A percentile compares a stretch with the other conserved stretches of the same genome.
Conservation (phyloP, 1,140 invertebrate genomes). For the Caerostris extrusa region DNA sequence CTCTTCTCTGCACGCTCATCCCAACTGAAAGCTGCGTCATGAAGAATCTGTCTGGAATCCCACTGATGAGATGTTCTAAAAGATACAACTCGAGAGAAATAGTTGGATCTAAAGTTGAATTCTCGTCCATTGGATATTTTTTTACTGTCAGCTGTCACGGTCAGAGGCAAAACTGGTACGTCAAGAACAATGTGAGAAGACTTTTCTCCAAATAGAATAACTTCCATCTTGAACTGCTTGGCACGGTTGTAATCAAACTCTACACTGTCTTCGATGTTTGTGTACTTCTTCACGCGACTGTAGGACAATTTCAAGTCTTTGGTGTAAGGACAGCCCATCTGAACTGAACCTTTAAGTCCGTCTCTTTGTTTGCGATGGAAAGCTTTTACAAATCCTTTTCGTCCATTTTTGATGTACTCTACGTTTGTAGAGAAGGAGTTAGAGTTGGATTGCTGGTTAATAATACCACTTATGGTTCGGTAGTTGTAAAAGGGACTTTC, state of each 20-base stretch:
- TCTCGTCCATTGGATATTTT: slow-evolving; percentile 40
- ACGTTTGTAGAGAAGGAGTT: slow-evolving; percentile 31
- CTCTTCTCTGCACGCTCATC: slow-evolving; percentile 45
- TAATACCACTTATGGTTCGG: slow-evolving; percentile 67
- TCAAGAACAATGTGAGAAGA: slow-evolving; percentile 60
- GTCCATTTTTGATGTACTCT: slow-evolving; percentile 44
- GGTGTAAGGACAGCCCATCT: slow-evolving; percentile 45
- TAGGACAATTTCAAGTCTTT: slow-evolving; percentile 61
- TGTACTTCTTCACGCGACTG: slow-evolving; percentile 39
- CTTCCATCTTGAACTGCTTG: slow-evolving; percentile 64
- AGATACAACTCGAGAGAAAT: slow-evolving; percentile 36
- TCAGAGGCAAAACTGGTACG: slow-evolving; percentile 47
- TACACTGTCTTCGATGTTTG: slow-evolving; percentile 43
- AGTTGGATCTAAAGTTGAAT: slow-evolving; percentile 50
- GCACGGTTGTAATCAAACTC: slow-evolving; percentile 57
- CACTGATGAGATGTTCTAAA: slow-evolving; percentile 55
- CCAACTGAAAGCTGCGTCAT: slow-evolving; percentile 71
- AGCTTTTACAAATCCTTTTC: slow-evolving; percentile 51
- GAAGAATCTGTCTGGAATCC: slow-evolving; percentile 29
- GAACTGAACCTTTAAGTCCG: slow-evolving; percentile 22
- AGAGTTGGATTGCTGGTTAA: slow-evolving; percentile 32
- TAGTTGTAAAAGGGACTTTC: slow-evolving; percentile 76
- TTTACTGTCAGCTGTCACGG: slow-evolving; percentile 57
- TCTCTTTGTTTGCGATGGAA: slow-evolving; percentile 37
- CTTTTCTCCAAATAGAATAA: slow-evolving; percentile 46